Conservation (phyloP, 2,888 invertebrate species). For the Phyllotreta cruciferae region DNA sequence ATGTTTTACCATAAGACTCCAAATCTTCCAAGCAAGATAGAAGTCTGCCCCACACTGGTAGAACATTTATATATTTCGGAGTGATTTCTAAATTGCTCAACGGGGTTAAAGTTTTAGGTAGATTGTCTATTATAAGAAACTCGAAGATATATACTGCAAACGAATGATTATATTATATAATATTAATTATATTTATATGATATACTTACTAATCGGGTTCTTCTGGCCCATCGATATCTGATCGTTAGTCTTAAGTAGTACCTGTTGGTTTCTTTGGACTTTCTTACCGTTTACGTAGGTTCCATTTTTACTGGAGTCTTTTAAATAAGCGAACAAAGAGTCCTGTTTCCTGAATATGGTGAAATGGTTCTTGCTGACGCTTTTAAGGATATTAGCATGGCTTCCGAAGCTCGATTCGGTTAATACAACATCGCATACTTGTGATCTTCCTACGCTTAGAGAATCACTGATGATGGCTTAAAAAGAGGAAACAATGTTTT, state of each 20-base stretch:
- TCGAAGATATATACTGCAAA: slow-evolving; percentile 35
- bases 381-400: slow-evolving; percentile 60
- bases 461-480: slow-evolving; percentile 29
- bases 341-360: slow-evolving; percentile 61
- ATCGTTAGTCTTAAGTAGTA: slow-evolving; percentile 28
- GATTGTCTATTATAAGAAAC: slow-evolving; percentile 18
- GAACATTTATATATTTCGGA: slow-evolving; percentile 7
- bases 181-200: background rate
- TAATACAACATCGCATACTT: slow-evolving; percentile 37
- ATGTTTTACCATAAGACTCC: slow-evolving; percentile 34
- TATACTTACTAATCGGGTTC: slow-evolving; percentile 29
- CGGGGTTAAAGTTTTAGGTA: slow-evolving; percentile 36
- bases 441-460: slow-evolving; percentile 41
- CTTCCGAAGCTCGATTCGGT: slow-evolving; percentile 55
- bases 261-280: slow-evolving; percentile 73
- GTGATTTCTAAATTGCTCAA: slow-evolving; percentile 15
- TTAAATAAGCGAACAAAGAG: slow-evolving; percentile 55
- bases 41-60: slow-evolving; percentile 37
- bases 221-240: slow-evolving; percentile 32
- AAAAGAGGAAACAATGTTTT: slow-evolving; percentile 18
- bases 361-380: slow-evolving; percentile 72
- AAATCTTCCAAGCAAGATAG: slow-evolving; percentile 33
- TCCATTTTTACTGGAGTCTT: slow-evolving; percentile 84
- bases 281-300: slow-evolving; percentile 79
- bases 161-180: background rate